Conservation (phyloP, 2,888 invertebrate genomes). For the Eristalis tenax region DNA sequence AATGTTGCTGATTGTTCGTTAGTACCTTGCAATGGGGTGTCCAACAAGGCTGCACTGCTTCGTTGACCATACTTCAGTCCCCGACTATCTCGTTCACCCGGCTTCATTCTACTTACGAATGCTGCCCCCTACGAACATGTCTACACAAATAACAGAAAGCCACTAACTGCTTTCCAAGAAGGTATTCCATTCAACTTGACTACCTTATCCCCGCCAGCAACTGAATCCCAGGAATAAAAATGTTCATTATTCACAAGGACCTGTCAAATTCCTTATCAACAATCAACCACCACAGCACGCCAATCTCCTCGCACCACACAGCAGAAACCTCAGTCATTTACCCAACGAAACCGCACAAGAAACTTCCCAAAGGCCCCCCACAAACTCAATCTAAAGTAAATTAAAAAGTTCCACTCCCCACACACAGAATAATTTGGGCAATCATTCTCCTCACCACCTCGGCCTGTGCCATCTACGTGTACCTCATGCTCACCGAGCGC, state of each 20-base stretch:
- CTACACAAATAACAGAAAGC: too few species aligned
- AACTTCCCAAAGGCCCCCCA: neutral
- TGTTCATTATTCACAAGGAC: neutral
- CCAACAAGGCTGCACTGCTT: too few species aligned
- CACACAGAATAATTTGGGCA: slow-evolving; percentile 76
- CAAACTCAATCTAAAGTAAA: slow-evolving; percentile 31
- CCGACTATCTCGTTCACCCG: too few species aligned
- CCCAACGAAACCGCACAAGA: slow-evolving; percentile 1
- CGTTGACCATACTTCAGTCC: too few species aligned
- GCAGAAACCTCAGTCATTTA: neutral
- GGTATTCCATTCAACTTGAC: too few species aligned
- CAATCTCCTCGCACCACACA: neutral
- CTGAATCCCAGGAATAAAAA: too few species aligned
- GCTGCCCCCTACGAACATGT: too few species aligned
- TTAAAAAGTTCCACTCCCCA: slow-evolving; percentile 10
- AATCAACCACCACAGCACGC: neutral
- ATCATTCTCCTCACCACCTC: slow-evolving; percentile 75
- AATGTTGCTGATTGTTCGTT: too few species aligned
- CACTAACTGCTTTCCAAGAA: too few species aligned
- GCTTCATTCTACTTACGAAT: too few species aligned
- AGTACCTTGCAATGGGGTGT: too few species aligned
- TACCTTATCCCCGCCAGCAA: too few species aligned
- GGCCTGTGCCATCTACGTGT: slow-evolving; percentile 75
- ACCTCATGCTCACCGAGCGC: slow-evolving; percentile 75
- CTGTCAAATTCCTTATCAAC: neutral